phyloP scores from a whole-genome alignment of 2,888 invertebrate genomes.

The Dryocosmus kuriphilus region DNA sequence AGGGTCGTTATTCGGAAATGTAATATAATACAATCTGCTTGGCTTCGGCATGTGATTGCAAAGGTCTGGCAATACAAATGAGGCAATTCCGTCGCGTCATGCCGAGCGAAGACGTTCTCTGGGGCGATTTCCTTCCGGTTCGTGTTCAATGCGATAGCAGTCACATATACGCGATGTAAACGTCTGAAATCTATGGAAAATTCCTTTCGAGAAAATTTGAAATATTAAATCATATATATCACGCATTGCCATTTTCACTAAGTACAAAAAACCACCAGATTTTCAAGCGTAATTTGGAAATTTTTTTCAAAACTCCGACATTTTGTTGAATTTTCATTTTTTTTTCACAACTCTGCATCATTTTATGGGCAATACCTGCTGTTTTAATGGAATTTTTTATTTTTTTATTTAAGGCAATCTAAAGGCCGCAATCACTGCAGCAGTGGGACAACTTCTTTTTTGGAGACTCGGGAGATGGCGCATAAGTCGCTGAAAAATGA shows the following conservation, averaged over 20 bases:
- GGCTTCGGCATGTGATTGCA: conserved; percentile 51
- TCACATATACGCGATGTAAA: conserved; percentile 51
- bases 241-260: background rate
- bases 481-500: no score
- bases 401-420: no score
- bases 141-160: conserved; percentile 46
- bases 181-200: background rate
- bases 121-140: conserved; percentile 50
- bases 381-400: no score
- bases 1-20: conserved; percentile 46
- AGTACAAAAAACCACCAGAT: no score
- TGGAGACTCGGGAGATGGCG: no score
- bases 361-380: no score
- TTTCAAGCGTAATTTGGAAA: no score
- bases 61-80: conserved; percentile 60
- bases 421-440: no score
- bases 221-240: background rate
- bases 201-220: background rate
- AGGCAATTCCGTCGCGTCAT: conserved; percentile 60
- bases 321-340: no score
- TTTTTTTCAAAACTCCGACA: no score
- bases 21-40: conserved; percentile 62
- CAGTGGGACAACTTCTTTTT: no score
- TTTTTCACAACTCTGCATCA: no score
- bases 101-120: conserved; percentile 49